Evolutionary conservation across 2,113 vertebrate species (phyloP).

Genomic region (Alethe diademata): DNA sequence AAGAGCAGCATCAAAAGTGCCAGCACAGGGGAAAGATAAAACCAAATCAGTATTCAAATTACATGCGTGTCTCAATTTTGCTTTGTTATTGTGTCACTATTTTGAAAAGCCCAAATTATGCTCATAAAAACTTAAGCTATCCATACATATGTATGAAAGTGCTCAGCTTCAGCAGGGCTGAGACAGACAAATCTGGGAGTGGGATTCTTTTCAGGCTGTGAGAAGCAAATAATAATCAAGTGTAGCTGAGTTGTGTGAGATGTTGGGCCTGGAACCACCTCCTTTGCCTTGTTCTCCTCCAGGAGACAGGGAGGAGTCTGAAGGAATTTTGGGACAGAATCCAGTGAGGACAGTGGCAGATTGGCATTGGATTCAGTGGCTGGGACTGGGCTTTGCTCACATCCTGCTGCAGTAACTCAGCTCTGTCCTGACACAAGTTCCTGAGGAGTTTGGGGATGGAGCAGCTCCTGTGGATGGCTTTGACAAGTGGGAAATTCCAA

Average conservation of each 20-base stretch:
- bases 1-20: slow-evolving; percentile 65
- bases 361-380: not conserved
- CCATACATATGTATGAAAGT: slow-evolving; percentile 78
- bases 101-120: slow-evolving; percentile 83
- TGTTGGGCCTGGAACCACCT: slow-evolving; percentile 38
- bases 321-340: not conserved
- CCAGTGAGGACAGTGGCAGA: not conserved
- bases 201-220: slow-evolving; percentile 55
- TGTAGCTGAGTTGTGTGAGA: slow-evolving; percentile 44
- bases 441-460: not conserved
- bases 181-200: slow-evolving; percentile 62
- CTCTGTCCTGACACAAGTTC: not conserved
- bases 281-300: not conserved
- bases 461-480: not conserved
- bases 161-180: slow-evolving; percentile 40
- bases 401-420: not conserved
- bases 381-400: not conserved
- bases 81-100: slow-evolving; percentile 79
- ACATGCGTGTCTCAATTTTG: slow-evolving; percentile 74
- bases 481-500: not conserved
- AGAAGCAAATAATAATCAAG: slow-evolving; percentile 65
- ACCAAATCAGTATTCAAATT: slow-evolving; percentile 74
- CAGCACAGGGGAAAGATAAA: slow-evolving; percentile 56
- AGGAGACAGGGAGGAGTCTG: not conserved
- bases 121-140: slow-evolving; percentile 76